Evolutionary conservation across 2,797 vertebrate species (phyloP), one percentile per base, ranked within the genome.

Genomic region (Ispidina lecontei): DNA sequence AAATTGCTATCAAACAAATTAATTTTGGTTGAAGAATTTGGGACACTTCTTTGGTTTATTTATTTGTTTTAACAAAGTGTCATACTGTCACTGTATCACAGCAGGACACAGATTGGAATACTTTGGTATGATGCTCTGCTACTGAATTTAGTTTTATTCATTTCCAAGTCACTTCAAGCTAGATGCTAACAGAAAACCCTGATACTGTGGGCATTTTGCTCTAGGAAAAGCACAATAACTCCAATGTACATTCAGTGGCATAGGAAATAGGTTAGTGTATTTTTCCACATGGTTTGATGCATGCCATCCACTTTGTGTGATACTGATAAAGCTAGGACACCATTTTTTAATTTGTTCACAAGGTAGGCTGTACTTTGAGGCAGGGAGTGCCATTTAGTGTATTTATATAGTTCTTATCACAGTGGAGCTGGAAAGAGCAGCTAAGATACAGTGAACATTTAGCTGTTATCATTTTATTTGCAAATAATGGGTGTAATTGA

Each of bases 401-500:
- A 20, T 87, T 92, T 65, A 33, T 68, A 68, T 43, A 68, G 46
- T 72, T 91, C 52, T 88, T 88, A 83, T 73, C 71, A 84, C 39
- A 76, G 1, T 49, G 70, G 49, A 51, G 15, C 59, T 85, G 55
- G 20, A 75, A 87, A 67, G 63, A 75, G 60, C 68, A 77, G 37
- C 64, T 82, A n/a, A 78, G 70, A 70, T 77, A 72, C 21, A 51
- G 16, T 39, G 59, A 56, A 52, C 84, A 49, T 81, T 87, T 70
- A 81, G 37, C 44, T 26, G 13, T 75, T 92, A 84, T 26, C 39
- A 28, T 68, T 90, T 84, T 62, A 64, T 78, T 91, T 88, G 77
- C 71, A 74, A 84, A 91, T 88, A 86, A 84, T 71, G 64, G 37
- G 10, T 75, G 73, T 89, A 75, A 63, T 85, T 75, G 87, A 76